phyloP scores from a whole-genome alignment of 2,888 invertebrate species.

The Andrena haemorrhoa region DNA sequence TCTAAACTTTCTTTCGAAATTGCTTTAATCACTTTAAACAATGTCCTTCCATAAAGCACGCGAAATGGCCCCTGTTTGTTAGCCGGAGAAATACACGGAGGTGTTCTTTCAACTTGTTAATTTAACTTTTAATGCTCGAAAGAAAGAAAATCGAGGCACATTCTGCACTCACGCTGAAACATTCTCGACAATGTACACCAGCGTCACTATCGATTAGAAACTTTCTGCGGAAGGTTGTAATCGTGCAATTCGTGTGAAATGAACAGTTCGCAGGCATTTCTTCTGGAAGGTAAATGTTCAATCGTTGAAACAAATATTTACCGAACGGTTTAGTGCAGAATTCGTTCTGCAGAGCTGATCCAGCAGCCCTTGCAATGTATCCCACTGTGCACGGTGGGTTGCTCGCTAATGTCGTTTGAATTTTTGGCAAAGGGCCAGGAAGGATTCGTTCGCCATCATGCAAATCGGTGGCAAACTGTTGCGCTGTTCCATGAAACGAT shows the following conservation, averaged over 20 bases:
- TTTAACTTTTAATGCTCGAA: slow-evolving; percentile 22
- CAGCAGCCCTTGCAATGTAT: background rate
- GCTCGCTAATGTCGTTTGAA: slow-evolving; percentile 10
- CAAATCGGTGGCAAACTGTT: slow-evolving; percentile 64
- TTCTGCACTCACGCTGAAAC: background rate
- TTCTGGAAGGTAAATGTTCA: background rate
- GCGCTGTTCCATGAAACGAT: slow-evolving; percentile 26
- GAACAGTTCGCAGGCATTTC: background rate
- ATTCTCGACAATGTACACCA: background rate
- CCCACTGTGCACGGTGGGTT: background rate
- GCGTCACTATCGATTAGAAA: background rate
- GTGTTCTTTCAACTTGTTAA: background rate
- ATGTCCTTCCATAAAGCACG: background rate
- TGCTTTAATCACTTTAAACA: background rate
- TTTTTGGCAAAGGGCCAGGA: slow-evolving; percentile 54
- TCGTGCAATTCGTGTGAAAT: background rate
- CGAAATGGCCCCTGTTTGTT: background rate
- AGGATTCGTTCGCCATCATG: slow-evolving; percentile 23
- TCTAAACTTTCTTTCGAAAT: background rate
- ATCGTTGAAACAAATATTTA: background rate
- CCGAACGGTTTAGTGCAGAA: background rate
- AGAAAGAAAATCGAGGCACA: background rate
- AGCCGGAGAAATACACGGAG: slow-evolving; percentile 19
- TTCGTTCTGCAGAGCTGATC: background rate
- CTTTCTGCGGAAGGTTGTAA: background rate